phyloP scores from a whole-genome alignment of 2,888 invertebrate species.

The Cryptosula pallasiana region DNA sequence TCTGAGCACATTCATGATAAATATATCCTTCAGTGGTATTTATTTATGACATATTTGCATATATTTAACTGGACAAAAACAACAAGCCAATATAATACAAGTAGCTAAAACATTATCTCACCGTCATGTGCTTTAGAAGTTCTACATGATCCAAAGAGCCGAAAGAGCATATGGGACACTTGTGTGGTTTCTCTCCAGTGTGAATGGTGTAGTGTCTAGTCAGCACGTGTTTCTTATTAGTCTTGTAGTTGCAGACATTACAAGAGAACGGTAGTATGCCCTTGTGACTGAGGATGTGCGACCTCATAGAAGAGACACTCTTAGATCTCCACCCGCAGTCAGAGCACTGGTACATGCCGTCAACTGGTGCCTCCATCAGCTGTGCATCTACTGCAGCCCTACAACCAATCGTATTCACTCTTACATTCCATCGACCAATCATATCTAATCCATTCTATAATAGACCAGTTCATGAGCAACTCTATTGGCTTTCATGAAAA shows the following conservation, averaged over 20 bases:
- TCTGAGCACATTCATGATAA: too few relatives aligned
- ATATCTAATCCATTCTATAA: too few relatives aligned
- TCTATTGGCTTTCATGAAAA: too few relatives aligned
- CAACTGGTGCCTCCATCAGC: conserved; percentile 2
- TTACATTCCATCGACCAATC: too few relatives aligned
- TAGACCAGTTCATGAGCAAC: too few relatives aligned
- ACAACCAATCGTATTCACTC: not conserved
- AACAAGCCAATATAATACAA: too few relatives aligned
- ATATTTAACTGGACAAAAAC: too few relatives aligned
- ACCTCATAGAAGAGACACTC: not conserved
- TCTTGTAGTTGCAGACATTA: conserved; percentile 18
- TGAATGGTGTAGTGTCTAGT: conserved; percentile 15
- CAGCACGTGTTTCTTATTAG: conserved; percentile 19
- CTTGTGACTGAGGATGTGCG: conserved; percentile 19
- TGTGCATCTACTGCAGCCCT: conserved; percentile 13
- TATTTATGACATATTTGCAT: too few relatives aligned
- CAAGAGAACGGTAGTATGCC: conserved; percentile 20
- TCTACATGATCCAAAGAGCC: conserved; percentile 21
- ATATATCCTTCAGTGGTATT: too few relatives aligned
- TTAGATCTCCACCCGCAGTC: conserved; percentile 16
- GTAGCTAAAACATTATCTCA: too few relatives aligned
- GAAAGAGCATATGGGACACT: conserved; percentile 15
- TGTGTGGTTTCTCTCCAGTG: conserved; percentile 21
- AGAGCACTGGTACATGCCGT: conserved; percentile 20
- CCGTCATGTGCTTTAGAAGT: conserved; percentile 19